Evolutionary conservation across 2,888 invertebrate species (phyloP).

Genomic region (Drosophila macrospina): DNA sequence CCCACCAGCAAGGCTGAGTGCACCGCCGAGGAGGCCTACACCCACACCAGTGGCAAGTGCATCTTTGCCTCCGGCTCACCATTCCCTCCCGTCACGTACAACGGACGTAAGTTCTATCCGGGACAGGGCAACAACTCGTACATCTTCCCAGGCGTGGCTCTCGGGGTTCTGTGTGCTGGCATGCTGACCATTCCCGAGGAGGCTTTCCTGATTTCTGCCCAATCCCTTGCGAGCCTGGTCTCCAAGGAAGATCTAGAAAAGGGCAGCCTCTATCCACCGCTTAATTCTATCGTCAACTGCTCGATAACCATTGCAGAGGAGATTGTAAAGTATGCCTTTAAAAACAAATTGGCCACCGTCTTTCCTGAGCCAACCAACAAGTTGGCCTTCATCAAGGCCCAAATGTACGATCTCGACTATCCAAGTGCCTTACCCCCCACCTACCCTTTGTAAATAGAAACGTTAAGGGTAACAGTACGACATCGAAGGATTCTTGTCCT

Average conservation of each 20-base stretch:
- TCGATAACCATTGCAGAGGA: constrained; percentile 94
- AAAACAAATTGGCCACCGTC: constrained; percentile 91
- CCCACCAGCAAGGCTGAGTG: constrained; percentile 99
- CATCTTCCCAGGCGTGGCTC: constrained; percentile 98
- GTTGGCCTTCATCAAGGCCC: constrained; percentile 90
- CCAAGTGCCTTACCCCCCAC: constrained; percentile 89
- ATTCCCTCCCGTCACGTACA: constrained; percentile 93
- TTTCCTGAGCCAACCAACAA: constrained; percentile 91
- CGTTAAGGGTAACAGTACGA: not conserved
- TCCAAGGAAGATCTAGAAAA: constrained; percentile 91
- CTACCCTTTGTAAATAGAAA: constrained; percentile 76
- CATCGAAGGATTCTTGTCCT: constrained; percentile 1
- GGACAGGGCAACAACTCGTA: constrained; percentile 99
- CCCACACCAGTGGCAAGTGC: constrained; percentile 94
- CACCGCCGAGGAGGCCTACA: constrained; percentile 99
- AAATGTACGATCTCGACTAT: constrained; percentile 92
- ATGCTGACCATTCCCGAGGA: constrained; percentile 96
- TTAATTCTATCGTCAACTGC: constrained; percentile 92
- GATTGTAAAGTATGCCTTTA: constrained; percentile 93
- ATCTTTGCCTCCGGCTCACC: constrained; percentile 99
- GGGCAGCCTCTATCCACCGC: constrained; percentile 97
- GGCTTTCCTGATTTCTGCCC: constrained; percentile 95
- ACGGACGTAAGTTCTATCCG: constrained; percentile 93
- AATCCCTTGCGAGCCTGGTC: constrained; percentile 93
- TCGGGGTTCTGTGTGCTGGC: constrained; percentile 95